Base-by-base conservation (phyloP, 1,140 invertebrate species). In the Hydropsyche tenuis region DNA sequence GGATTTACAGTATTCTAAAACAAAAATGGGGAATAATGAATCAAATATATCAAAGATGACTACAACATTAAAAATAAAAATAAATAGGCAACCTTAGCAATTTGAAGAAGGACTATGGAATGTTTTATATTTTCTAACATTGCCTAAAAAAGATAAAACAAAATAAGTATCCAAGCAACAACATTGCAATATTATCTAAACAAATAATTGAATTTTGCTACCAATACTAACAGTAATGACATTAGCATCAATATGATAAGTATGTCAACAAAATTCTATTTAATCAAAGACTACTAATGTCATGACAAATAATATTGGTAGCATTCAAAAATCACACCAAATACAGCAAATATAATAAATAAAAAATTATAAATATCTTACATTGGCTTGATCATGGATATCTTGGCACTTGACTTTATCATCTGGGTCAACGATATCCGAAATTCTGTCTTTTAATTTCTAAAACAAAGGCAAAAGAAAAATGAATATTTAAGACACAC, bases 91-190 rank as follows among this genome's bases (percentile, higher is more conserved):
- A 96, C 94, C 90, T 99, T 99, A 74, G 96, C 94, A 84, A 98
- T 98, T 90, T 99, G 96, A 79, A 99, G 87, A 78, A 96, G 90
- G 71, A 98, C 95, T 86, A 99, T 98, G 76, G 96, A 94, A 87
- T 98, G 96, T 86, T 99, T 99, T 76, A 99, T 94, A 78, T 94
- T 92, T 85, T 96, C 94, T 81, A 96, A 87, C 90, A 96, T 94
- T 75, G 88, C 89, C 91, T 94, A 86, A 60, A 85, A 81, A 80
- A 82, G 76, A 76, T 45, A 73, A 78, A 65, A 77, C 16, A 53
- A 53, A 20, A 18, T 53, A 18, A 53, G 7, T 23, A 68, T n/a
- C n/a, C n/a, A n/a, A n/a, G n/a, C n/a, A n/a, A n/a, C n/a, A n/a
- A n/a, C n/a, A 14, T 43, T 63, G 53, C 46, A 51, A 72, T 43